Evolutionary conservation across 2,113 vertebrate genomes (phyloP).

Genomic region (Orycteropus afer): DNA sequence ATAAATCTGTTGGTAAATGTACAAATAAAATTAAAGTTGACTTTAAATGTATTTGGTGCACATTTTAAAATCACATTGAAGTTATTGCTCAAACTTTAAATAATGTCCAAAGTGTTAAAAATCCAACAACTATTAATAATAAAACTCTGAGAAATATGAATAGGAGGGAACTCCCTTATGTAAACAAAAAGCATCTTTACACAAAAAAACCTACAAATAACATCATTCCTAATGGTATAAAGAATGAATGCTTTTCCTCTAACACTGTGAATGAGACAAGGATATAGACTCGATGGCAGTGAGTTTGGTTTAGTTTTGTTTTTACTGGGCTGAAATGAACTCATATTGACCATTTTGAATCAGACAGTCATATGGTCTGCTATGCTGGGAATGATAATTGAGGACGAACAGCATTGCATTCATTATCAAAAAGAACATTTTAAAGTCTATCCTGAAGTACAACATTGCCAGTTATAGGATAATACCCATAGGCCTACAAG

Average conservation of each 20-base stretch:
- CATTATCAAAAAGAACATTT: too few species aligned
- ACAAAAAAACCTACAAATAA: background rate
- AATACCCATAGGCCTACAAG: too few species aligned
- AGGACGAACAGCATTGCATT: too few species aligned
- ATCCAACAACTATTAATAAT: background rate
- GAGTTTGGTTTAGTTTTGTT: too few species aligned
- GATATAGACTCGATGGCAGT: background rate
- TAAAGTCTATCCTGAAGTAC: too few species aligned
- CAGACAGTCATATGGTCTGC: too few species aligned
- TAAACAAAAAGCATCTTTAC: background rate
- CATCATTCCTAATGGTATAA: background rate
- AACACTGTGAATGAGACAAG: background rate
- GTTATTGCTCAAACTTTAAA: background rate
- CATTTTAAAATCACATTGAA: background rate
- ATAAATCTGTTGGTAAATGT: background rate
- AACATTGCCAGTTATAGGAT: too few species aligned
- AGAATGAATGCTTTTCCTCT: background rate
- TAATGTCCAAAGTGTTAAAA: conserved; percentile 22
- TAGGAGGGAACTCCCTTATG: background rate
- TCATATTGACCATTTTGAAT: too few species aligned
- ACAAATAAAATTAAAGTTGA: conserved; percentile 21
- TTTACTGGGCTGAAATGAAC: too few species aligned
- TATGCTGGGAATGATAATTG: too few species aligned
- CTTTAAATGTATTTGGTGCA: background rate
- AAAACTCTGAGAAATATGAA: conserved; percentile 11